A percentile compares a stretch with the other conserved stretches of the same genome.
phyloP scores from a whole-genome alignment of 2,797 vertebrate genomes.

The Diceros bicornis region DNA sequence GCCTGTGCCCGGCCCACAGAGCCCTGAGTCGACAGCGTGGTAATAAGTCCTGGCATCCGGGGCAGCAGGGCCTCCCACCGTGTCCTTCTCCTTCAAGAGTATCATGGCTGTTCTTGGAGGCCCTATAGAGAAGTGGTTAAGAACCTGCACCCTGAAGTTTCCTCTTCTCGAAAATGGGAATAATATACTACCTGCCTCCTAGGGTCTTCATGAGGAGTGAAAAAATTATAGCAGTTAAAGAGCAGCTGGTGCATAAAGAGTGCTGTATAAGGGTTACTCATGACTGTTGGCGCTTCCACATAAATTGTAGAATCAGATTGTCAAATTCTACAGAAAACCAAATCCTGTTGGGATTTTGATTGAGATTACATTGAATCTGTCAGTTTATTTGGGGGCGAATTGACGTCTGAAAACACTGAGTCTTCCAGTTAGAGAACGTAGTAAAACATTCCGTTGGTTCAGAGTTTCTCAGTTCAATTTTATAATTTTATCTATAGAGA shows the following conservation, averaged over 20 bases:
- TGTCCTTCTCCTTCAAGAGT: neutral
- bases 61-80: neutral
- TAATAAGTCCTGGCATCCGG: neutral
- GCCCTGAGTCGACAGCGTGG: neutral
- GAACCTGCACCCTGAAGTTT: neutral
- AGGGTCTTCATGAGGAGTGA: neutral
- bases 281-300: neutral
- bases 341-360: neutral
- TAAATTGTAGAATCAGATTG: neutral
- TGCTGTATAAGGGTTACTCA: no score
- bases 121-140: neutral
- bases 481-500: neutral
- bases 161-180: neutral
- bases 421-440: neutral
- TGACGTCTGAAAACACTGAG: neutral
- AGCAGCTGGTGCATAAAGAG: accelerated
- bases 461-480: neutral
- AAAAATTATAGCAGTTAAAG: neutral
- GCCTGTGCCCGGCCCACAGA: neutral
- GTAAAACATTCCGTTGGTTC: neutral
- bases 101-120: neutral
- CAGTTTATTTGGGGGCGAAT: neutral
- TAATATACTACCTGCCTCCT: neutral
- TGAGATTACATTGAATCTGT: neutral
- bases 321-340: neutral